A percentile compares a stretch with the other conserved stretches of the same genome.
Conservation (phyloP, 2,113 vertebrate species). For the Bombycilla garrulus region DNA sequence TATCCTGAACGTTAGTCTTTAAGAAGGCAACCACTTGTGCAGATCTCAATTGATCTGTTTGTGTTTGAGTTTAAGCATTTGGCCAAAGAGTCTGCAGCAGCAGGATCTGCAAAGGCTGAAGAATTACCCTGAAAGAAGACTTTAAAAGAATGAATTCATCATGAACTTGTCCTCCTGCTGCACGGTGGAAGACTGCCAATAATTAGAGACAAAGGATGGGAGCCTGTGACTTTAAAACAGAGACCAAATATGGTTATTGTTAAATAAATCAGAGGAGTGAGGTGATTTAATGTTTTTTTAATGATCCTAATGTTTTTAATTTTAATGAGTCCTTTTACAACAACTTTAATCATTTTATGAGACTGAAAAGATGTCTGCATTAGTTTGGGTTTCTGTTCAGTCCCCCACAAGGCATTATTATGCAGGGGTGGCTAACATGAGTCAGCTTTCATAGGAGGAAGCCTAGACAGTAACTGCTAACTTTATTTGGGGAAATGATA, state of each 20-base stretch:
- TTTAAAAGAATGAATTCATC: background rate
- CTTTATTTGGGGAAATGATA: conserved; percentile 28
- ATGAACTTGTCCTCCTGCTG: background rate
- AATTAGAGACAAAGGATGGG: conserved; percentile 38
- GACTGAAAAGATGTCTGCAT: conserved; percentile 90
- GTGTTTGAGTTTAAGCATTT: background rate
- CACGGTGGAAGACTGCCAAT: background rate
- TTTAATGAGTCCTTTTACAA: conserved; percentile 94
- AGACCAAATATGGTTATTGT: conserved; percentile 65
- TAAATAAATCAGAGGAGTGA: conserved; percentile 86
- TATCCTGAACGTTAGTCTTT: background rate
- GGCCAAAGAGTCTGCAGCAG: background rate
- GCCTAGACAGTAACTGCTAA: conserved; percentile 3
- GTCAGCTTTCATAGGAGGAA: conserved; percentile 41
- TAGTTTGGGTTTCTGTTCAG: conserved; percentile 89
- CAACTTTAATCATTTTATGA: conserved; percentile 90
- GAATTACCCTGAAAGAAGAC: background rate
- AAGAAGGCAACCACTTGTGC: background rate
- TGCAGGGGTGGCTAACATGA: conserved; percentile 56
- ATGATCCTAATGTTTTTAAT: conserved; percentile 93
- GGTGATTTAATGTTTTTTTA: conserved; percentile 95
- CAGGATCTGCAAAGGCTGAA: background rate
- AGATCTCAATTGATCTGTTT: background rate
- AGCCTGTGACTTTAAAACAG: conserved; percentile 60
- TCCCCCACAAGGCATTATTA: conserved; percentile 77